These are phyloP conservation scores for Ceratosolen solmsi DNA, from an alignment of 1,140 invertebrate species.

Conservation along the genomic window DNA sequence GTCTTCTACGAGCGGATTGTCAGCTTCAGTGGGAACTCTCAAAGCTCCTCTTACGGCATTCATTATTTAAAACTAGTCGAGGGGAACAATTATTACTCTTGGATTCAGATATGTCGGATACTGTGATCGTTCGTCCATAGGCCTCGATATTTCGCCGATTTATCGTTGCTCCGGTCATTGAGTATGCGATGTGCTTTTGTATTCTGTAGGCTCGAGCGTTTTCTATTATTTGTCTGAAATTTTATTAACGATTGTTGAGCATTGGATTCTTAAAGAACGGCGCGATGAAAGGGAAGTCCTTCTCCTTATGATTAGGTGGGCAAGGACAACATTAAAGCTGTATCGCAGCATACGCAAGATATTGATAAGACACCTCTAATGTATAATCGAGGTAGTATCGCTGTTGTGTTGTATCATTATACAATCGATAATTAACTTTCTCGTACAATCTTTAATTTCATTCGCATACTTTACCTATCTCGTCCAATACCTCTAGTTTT, in stretches of 20 bases:
- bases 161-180: not conserved
- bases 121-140: not conserved
- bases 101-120: not conserved
- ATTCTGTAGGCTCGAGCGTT: not conserved
- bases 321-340: too few species aligned
- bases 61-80: conserved; percentile 1
- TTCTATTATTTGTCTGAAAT: not conserved
- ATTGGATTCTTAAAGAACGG: too few species aligned
- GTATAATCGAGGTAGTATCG: too few species aligned
- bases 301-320: too few species aligned
- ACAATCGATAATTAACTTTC: too few species aligned
- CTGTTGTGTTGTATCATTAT: too few species aligned
- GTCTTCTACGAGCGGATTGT: not conserved
- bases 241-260: not conserved
- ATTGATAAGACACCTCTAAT: too few species aligned
- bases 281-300: too few species aligned
- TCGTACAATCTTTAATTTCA: too few species aligned
- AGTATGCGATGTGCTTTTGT: not conserved
- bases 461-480: too few species aligned
- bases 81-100: not conserved
- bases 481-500: too few species aligned
- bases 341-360: too few species aligned
- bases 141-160: not conserved
- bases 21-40: not conserved
- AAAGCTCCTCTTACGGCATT: not conserved